Base-by-base conservation (phyloP, 2,888 invertebrate species). In the Pammene aurita region DNA sequence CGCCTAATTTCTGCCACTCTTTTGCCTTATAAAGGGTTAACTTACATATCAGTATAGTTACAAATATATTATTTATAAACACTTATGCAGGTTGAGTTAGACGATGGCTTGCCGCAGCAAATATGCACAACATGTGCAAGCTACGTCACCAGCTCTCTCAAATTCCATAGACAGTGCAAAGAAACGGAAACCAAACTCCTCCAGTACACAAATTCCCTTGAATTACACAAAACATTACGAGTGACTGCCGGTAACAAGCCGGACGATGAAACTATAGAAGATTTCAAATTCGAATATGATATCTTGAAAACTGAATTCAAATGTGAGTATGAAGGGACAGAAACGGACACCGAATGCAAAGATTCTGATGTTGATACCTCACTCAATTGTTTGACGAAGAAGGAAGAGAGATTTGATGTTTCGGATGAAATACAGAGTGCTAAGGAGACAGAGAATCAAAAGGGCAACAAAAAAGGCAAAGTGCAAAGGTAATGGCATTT, bases 201-300 rank as follows among this genome's bases (percentile, higher is more conserved):
- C 1, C 1, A 87, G 84, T 76, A 63, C 77, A 14, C 34, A 83
- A 84, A 75, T 55, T 71, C 0, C 69, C 6, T 1, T 38, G 10
- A 48, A 55, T 38, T 60, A 72, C 10, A 76, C 75, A 62, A 35
- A 35, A 0, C 38, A 7, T 9, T 9, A 38, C 1, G 7, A 6
- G 2, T 9, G 7, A 38, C 7, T 38, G 9, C 38, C 61, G 67
- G 2, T 57, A 74, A 0, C 82, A 86, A 69, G 83, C 34, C 85
- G 86, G 66, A 75, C 78, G 5, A 80, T 83, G 13, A 78, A 6
- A 78, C 76, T 18, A 84, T 84, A 46, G 78, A 79, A 2, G 76
- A 81, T 58, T 52, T 63, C n/a, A 60, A 73, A 54, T 66, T 67
- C 9, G 38, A 38, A 38, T 38, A 9, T 26, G 76, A 60, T 48